Percentiles rank a stretch among this genome's conserved stretches.
These are phyloP conservation scores for Leucosticte australis DNA, from an alignment of 2,113 vertebrate species.

Conservation along the genomic window DNA sequence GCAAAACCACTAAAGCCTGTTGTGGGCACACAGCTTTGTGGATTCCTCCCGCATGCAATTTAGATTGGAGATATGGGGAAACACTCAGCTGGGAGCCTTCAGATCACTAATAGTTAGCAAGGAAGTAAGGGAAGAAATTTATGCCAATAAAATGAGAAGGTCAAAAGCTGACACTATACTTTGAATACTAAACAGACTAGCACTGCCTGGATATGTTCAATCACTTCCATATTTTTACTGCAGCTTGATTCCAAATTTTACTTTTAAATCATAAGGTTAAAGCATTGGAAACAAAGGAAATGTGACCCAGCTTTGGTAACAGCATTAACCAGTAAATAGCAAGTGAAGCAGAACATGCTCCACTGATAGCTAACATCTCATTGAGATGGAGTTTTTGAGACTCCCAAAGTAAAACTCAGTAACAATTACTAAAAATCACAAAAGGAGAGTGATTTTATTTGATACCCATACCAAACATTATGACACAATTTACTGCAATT, in stretches of 20 bases:
- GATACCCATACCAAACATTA: background rate
- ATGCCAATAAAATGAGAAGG: background rate
- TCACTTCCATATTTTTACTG: background rate
- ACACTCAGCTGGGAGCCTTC: fast-evolving
- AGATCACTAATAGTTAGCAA: background rate
- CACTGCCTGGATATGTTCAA: background rate
- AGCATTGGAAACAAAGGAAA: background rate
- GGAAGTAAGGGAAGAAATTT: background rate
- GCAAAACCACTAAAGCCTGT: background rate
- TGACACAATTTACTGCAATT: background rate
- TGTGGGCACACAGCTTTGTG: background rate
- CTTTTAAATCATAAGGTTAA: background rate
- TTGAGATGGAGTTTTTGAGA: background rate
- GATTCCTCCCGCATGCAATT: background rate
- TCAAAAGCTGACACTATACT: background rate
- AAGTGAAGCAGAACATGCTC: background rate
- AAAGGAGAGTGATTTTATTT: background rate
- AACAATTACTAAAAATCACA: background rate
- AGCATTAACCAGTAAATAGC: background rate
- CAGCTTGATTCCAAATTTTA: background rate
- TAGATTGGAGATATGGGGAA: background rate
- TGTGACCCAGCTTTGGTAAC: background rate
- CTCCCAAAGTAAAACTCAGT: background rate
- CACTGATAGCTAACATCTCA: background rate
- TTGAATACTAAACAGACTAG: background rate